Evolutionary conservation across 2,113 vertebrate species (phyloP), one percentile per base, ranked within the genome.

Genomic region (Acanthochromis polyacanthus): DNA sequence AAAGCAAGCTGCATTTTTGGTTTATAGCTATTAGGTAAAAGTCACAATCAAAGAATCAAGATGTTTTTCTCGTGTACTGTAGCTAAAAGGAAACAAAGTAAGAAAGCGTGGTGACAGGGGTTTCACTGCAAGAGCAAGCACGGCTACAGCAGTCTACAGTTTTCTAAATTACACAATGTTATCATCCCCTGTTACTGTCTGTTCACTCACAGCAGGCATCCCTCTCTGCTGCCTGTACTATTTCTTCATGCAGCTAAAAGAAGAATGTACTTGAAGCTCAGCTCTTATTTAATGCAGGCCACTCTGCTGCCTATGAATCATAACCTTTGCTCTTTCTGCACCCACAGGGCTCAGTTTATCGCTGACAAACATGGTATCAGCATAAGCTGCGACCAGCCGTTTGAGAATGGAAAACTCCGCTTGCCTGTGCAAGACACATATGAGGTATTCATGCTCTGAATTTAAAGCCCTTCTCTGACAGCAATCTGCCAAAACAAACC

Each of bases 291-390:
- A 36, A 36, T 43, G 40, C 48, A 56, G 2, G n/a, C 4, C 40
- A 32, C 8, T 51, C 16, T 4, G 43, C 28, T 19, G 8, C n/a
- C 25, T 30, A 32, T 25, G 9, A 43, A n/a, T 43, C 22, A 15
- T 73, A 30, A 70, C 6, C 11, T 60, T 57, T 61, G n/a, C 10
- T 63, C 57, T 64, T 58, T 53, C 22, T 62, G 14, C 60, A 25
- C 53, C 69, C 55, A 10, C 83, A 98, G 97, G 86, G 8, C 74
- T 32, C 60, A 88, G 61, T 94, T 96, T 61, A 84, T 95, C 32
- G 52, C 87, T 0, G 91, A 93, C 80, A 97, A 97, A 84, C 63
- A 93, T 0, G 96, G 94, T 0, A 70, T 99, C 12, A 76, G 80
- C 17, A 94, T 99, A 56, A 12, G 50, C 55, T 95, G 95, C 0